Evolutionary conservation across 2,797 vertebrate genomes (phyloP), one percentile per base, ranked within the genome.

Genomic region (Pagetopsis macropterus): DNA sequence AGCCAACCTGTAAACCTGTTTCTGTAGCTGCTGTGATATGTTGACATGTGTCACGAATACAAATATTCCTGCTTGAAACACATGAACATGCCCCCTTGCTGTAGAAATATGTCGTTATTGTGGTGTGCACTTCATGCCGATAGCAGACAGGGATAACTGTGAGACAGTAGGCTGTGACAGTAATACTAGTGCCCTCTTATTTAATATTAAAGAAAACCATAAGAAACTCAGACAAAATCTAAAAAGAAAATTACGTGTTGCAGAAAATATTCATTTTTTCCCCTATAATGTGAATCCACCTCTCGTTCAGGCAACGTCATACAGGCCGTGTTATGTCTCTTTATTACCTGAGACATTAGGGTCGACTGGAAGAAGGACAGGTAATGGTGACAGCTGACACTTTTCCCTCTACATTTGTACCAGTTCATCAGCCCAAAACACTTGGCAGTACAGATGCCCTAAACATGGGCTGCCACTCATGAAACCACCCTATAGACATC

Each of bases 61-160:
- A 37, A 8, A 7, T 37, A 37, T 37, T 37, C 8, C 8, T 37
- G 6, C 33, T 9, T 37, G 33, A 37, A 37, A 37, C 33, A 37
- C 6, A 37, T 37, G 33, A 37, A 37, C 33, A 37, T 27, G 27
- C 27, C 27, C 27, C 27, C 27, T 27, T 27, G 27, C 27, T 27
- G 27, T 27, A 27, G 27, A 27, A 27, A 27, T 37, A 37, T 6
- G 6, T 37, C 6, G 8, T 37, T 2, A 37, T 37, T 37, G 33
- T 37, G 33, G 33, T 37, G 33, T 37, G 33, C 33, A 27, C 27
- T 27, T 27, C 27, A 27, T 27, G 27, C 27, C 55, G 33, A 17
- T 37, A 75, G 55, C 41, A 16, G 57, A 45, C 11, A 3, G 57
- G 49, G 82, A 90, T 45, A 33, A 59, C 0, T 0, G 33, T 14